These are phyloP conservation scores for Sylvia atricapilla DNA, from an alignment of 2,113 vertebrate species.

Conservation along the genomic window DNA sequence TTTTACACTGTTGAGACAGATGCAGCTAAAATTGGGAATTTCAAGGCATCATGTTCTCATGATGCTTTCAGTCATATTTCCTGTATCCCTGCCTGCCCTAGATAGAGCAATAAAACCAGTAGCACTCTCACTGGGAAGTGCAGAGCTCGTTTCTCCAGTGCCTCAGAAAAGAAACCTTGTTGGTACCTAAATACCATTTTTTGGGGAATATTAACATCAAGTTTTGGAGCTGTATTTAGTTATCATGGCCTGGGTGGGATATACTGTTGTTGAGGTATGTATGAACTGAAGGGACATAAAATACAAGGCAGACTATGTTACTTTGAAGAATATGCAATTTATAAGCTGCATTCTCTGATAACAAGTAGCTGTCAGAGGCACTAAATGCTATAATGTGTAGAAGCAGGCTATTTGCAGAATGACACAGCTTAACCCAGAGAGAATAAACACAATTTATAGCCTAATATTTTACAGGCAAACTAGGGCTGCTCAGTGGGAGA, in stretches of 20 bases:
- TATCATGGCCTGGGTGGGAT: slow-evolving; percentile 16
- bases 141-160: slow-evolving; percentile 43
- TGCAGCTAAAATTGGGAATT: neutral
- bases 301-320: neutral
- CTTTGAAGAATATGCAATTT: neutral
- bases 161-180: slow-evolving; percentile 39
- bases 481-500: neutral
- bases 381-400: neutral
- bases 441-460: neutral
- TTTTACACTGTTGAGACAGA: neutral
- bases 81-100: neutral
- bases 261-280: neutral
- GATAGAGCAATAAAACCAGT: slow-evolving; percentile 29
- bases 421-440: neutral
- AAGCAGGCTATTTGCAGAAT: neutral
- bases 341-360: slow-evolving; percentile 2
- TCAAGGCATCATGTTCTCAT: neutral
- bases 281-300: slow-evolving; percentile 46
- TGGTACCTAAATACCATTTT: slow-evolving; percentile 27
- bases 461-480: neutral
- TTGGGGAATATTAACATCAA: slow-evolving; percentile 19
- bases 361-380: neutral
- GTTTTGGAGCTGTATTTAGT: slow-evolving; percentile 58
- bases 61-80: neutral
- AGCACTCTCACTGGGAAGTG: neutral